Evolutionary conservation across 2,888 invertebrate species (phyloP).

Genomic region (Lissocephala sabroskyi): DNA sequence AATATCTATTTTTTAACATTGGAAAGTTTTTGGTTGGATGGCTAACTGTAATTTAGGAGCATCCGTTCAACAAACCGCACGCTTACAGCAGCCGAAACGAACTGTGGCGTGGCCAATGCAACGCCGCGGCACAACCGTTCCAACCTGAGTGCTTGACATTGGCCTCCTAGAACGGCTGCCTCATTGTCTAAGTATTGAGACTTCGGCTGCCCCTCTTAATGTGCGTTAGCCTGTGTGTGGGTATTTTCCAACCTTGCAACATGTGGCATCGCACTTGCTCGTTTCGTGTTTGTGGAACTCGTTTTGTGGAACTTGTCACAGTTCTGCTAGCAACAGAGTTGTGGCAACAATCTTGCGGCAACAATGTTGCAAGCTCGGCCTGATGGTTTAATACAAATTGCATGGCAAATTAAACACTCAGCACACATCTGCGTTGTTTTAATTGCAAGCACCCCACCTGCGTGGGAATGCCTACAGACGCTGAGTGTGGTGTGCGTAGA

Average conservation of each 20-base stretch:
- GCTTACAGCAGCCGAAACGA: slow-evolving; percentile 27
- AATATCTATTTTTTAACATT: not conserved
- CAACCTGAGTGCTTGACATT: not conserved
- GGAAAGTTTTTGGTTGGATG: not conserved
- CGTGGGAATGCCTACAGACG: too few species aligned
- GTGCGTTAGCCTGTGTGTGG: not conserved
- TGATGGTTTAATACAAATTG: not conserved
- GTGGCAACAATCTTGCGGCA: not conserved
- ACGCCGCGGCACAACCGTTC: not conserved
- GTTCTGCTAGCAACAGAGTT: slow-evolving; percentile 1
- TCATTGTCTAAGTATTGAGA: not conserved
- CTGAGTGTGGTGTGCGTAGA: too few species aligned
- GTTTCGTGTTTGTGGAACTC: not conserved
- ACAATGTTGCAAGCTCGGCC: not conserved
- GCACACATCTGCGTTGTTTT: not conserved
- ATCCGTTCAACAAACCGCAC: slow-evolving; percentile 26
- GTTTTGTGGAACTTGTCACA: slow-evolving; percentile 11
- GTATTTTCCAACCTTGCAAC: not conserved
- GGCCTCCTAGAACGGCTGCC: slow-evolving; percentile 1
- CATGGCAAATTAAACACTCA: not conserved
- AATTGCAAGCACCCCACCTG: not conserved
- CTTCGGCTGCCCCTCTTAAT: too few species aligned
- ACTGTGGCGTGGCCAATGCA: slow-evolving; percentile 23
- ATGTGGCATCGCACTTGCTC: not conserved
- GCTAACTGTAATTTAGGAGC: not conserved